Evolutionary conservation across 1,140 invertebrate species (phyloP).

Genomic region (Drosophila punjabiensis): DNA sequence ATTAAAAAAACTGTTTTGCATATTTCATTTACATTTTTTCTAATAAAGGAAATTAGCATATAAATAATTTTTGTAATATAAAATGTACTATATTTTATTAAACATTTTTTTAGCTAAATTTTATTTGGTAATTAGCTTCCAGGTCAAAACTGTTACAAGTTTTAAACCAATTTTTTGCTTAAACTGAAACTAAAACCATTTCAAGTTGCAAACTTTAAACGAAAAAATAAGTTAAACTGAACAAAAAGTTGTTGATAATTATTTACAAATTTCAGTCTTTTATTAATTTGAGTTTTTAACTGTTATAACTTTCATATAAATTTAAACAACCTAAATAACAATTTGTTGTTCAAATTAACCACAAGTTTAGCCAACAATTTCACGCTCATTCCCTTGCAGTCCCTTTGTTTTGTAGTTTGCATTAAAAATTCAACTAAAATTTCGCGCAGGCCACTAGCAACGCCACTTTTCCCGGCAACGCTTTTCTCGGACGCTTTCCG

Average conservation of each 20-base stretch:
- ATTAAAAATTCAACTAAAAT: conserved; percentile 35
- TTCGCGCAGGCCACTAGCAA: conserved; percentile 8
- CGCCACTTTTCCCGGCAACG: not conserved
- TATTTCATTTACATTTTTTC: not conserved
- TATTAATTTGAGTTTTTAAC: not conserved
- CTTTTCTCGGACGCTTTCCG: conserved; percentile 44
- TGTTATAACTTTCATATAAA: not conserved
- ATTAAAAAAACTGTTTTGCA: not conserved
- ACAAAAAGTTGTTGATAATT: not conserved
- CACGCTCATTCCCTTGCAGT: not conserved
- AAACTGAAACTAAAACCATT: not conserved
- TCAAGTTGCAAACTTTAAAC: not conserved
- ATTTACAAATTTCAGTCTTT: not conserved
- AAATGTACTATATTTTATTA: not conserved
- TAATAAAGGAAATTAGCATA: not conserved
- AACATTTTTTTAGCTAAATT: not conserved
- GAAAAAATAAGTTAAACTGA: too few species aligned
- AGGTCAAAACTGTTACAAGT: not conserved
- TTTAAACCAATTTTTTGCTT: not conserved
- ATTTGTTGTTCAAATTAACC: conserved; percentile 3
- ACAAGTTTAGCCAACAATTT: conserved; percentile 3
- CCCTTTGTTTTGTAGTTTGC: conserved; percentile 7
- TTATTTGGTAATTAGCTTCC: not conserved
- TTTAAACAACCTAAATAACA: not conserved
- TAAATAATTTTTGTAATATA: not conserved